Evolutionary conservation across 1,140 invertebrate genomes (phyloP), one percentile per base, ranked within the genome.

Genomic region (Thaumetopoea pityocampa): DNA sequence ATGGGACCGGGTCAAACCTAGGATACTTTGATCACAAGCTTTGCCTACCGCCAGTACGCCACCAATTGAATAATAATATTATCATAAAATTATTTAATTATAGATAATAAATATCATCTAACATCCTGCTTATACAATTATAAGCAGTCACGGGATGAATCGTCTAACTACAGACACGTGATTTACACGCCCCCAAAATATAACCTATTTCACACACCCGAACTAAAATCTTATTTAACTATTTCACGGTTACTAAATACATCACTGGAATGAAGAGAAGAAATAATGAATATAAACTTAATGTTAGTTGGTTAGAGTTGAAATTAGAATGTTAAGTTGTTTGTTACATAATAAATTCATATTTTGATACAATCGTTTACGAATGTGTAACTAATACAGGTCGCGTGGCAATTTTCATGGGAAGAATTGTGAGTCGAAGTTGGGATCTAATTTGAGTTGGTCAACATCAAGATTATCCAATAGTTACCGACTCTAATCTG

Each of bases 171-270:
- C 33, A 19, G 53, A 23, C 77, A 78, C 77, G 73, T 63, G 73
- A 15, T 50, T 15, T 8, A 46, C 55, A 59, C 78, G 74, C 78
- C 78, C 70, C 53, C 47, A 29, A 62, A 59, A 79, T 81, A 69
- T 49, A 57, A 37, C 58, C 67, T 58, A 71, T 70, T 63, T 45
- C 50, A 64, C 46, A 74, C 63, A 51, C 64, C 52, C 55, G 67
- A n/a, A n/a, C n/a, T 51, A 72, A 63, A 65, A 72, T 77, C 63
- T 68, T 81, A 72, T 81, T 81, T 79, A 78, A 77, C 67, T 73
- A 77, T 77, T 78, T 77, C 58, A 78, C 69, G 72, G 67, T 66
- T 73, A 68, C 78, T 41, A 32, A 27, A 46, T 55, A 49, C 44
- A 38, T n/a, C n/a, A n/a, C n/a, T n/a, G n/a, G n/a, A n/a, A n/a